These are phyloP conservation scores for Chrysoperla carnea DNA, from an alignment of 1,140 invertebrate species.

Conservation along the genomic window DNA sequence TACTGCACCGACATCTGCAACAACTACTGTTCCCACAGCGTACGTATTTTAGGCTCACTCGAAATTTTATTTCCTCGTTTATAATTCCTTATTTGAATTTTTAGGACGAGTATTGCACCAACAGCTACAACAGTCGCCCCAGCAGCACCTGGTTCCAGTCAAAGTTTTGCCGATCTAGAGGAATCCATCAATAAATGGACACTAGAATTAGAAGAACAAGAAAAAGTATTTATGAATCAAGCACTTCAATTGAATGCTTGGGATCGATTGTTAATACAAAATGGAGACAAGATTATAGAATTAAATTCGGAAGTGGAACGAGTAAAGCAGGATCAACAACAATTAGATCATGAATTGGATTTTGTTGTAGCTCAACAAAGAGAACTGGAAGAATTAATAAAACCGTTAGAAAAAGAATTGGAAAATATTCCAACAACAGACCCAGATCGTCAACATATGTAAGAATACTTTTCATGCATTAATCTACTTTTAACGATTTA, in stretches of 20 bases:
- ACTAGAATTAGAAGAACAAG: constrained; percentile 81
- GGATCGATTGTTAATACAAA: constrained; percentile 77
- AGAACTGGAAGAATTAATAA: constrained; percentile 75
- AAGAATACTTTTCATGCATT: constrained; percentile 11
- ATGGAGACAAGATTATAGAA: constrained; percentile 76
- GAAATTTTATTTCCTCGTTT: neutral
- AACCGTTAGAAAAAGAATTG: constrained; percentile 68
- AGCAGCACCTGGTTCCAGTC: constrained; percentile 23
- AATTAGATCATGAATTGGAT: constrained; percentile 84
- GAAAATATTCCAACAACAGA: constrained; percentile 54
- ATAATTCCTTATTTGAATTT: constrained; percentile 2
- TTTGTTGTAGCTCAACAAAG: constrained; percentile 84
- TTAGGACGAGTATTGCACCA: constrained; percentile 3
- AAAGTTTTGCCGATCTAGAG: constrained; percentile 80
- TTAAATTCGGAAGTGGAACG: constrained; percentile 70
- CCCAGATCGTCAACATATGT: constrained; percentile 72
- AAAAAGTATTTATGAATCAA: constrained; percentile 83
- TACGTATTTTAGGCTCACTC: constrained; percentile 1
- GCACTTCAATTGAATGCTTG: constrained; percentile 88
- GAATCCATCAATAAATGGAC: constrained; percentile 95
- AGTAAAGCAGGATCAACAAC: constrained; percentile 76
- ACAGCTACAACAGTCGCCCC: constrained; percentile 23
- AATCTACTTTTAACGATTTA: neutral
- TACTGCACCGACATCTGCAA: constrained; percentile 5
- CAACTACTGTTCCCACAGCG: constrained; percentile 4